A percentile compares a stretch with the other conserved stretches of the same genome.
Evolutionary conservation across 2,888 invertebrate species (phyloP).

Genomic region (Actias luna): DNA sequence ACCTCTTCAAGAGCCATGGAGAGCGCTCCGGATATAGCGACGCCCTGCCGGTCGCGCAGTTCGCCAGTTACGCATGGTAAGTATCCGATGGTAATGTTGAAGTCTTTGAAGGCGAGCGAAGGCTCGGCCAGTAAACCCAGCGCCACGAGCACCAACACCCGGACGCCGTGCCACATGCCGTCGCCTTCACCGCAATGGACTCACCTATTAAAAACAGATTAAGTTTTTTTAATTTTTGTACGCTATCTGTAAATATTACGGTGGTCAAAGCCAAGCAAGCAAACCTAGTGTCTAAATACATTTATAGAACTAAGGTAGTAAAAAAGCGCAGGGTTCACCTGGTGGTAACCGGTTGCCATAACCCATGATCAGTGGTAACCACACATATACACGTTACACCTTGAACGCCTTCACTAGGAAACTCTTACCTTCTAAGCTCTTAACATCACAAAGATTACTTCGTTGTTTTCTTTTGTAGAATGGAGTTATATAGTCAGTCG

Average conservation of each 20-base stretch:
- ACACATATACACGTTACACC: too few relatives aligned
- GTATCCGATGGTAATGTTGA: slow-evolving; percentile 90
- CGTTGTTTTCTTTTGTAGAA: too few relatives aligned
- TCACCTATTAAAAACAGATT: slow-evolving; percentile 45
- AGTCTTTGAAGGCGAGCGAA: slow-evolving; percentile 72
- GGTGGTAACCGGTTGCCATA: too few relatives aligned
- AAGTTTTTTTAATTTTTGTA: background rate
- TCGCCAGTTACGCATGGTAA: slow-evolving; percentile 91
- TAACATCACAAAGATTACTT: too few relatives aligned
- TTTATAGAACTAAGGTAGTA: too few relatives aligned
- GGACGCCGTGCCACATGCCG: slow-evolving; percentile 85
- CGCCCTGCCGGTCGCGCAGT: slow-evolving; percentile 90
- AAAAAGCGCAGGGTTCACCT: too few relatives aligned
- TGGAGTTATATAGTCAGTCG: too few relatives aligned
- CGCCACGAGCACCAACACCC: slow-evolving; percentile 85
- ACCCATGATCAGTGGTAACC: too few relatives aligned
- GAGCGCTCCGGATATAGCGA: slow-evolving; percentile 94
- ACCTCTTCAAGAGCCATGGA: slow-evolving; percentile 94
- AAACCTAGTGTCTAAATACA: too few relatives aligned
- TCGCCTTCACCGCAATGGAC: slow-evolving; percentile 71
- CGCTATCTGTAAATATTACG: background rate
- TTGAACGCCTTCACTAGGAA: too few relatives aligned
- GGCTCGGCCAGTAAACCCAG: slow-evolving; percentile 81
- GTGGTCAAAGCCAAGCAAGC: background rate
- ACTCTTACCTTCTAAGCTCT: too few relatives aligned